Evolutionary conservation across 2,113 vertebrate genomes (phyloP), one percentile per base, ranked within the genome.

Genomic region (Carettochelys insculpta): DNA sequence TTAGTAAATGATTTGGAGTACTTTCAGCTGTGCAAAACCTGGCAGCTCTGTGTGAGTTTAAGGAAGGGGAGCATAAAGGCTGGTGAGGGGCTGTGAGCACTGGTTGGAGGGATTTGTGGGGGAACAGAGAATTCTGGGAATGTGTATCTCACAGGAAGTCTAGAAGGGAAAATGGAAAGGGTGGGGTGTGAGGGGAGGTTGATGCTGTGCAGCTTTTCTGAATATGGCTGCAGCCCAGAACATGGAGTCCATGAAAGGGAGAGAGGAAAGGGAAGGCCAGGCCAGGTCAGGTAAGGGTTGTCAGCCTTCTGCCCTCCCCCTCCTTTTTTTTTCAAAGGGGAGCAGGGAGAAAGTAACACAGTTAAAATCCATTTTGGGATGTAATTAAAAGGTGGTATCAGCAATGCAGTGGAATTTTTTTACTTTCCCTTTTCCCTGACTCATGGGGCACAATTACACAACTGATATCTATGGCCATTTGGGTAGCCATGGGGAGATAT

Each of bases 91-190:
- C n/a, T 5, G 31, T 41, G 51, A 48, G 16, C n/a, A 51, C 38
- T 52, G 9, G 16, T 8, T 0, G 0, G 43, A 51, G 43, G 68
- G 52, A 8, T 31, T 3, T 0, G 0, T 0, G 9, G 1, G n/a
- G 5, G 38, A 65, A n/a, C 43, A 19, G 20, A 8, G 0, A 31
- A 12, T 27, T 25, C 19, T 29, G 3, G 73, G 3, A 73, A 38
- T 0, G 0, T 65, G 25, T 20, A 6, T 0, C 65, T 2, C n/a
- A 9, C 4, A 7, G 77, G 50, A 1, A 48, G 54, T 24, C 50
- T 38, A 17, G 34, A 65, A 65, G 61, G 8, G 8, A 38, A 65
- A 65, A 34, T 4, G 6, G 17, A 38, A 34, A 65, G 17, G 34
- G 17, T 56, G 54, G 27, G 13, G 54, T 56, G 54, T 56, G 54